Conservation (phyloP, 2,113 vertebrate genomes). For the Malurus alboscapulatus region DNA sequence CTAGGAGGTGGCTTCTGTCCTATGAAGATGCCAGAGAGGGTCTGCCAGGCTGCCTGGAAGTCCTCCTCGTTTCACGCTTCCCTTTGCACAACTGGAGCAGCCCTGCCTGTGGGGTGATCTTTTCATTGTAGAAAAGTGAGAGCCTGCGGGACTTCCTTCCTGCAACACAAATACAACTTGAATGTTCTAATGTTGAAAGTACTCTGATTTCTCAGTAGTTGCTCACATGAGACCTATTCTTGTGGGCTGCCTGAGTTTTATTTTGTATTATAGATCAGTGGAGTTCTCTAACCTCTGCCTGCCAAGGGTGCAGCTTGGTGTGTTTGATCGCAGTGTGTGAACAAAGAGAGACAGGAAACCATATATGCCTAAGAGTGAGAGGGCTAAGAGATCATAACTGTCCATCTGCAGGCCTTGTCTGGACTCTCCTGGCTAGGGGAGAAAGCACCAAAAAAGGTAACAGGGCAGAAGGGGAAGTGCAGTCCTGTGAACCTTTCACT, state of each 20-base stretch:
- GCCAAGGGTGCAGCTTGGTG: neutral
- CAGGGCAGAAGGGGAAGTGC: neutral
- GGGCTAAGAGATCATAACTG: neutral
- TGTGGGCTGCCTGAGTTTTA: neutral
- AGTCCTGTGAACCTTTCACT: rapidly evolving
- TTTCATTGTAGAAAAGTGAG: neutral
- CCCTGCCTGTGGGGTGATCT: neutral
- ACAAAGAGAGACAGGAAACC: neutral
- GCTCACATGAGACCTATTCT: neutral
- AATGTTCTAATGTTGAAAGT: neutral
- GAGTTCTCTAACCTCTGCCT: neutral
- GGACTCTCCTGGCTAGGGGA: neutral
- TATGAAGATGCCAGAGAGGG: neutral
- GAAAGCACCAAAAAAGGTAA: constrained; percentile 37
- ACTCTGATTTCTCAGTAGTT: neutral
- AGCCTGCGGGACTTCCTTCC: neutral
- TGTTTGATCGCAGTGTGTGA: neutral
- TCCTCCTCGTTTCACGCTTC: neutral
- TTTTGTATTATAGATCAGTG: neutral
- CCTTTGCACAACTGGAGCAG: neutral
- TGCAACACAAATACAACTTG: neutral
- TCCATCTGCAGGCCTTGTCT: neutral
- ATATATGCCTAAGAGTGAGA: neutral
- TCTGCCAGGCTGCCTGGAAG: neutral
- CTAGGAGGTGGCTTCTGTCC: neutral